These are phyloP conservation scores for Papilio elwesi DNA, from an alignment of 2,888 invertebrate species.

Conservation along the genomic window DNA sequence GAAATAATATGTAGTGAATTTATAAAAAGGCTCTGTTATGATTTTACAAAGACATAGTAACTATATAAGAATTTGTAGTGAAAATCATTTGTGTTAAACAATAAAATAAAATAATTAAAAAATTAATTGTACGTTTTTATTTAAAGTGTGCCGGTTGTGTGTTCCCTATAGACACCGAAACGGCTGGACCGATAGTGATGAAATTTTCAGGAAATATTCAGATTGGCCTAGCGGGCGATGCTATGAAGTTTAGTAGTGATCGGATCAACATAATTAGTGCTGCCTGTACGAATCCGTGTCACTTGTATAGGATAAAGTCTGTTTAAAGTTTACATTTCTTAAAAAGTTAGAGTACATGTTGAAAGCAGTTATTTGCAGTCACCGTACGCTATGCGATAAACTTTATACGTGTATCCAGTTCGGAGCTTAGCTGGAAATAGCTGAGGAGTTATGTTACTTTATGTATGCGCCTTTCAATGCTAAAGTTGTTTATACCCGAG, in stretches of 20 bases:
- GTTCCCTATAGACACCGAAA: too few relatives aligned
- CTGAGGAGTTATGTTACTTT: constrained; percentile 14
- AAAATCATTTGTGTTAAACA: background rate
- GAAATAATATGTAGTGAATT: background rate
- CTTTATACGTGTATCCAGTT: constrained; percentile 53
- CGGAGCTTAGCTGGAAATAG: constrained; percentile 36
- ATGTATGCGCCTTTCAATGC: constrained; percentile 31
- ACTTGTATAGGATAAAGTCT: background rate
- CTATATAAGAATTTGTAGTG: background rate
- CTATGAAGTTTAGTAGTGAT: too few relatives aligned
- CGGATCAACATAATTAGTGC: too few relatives aligned
- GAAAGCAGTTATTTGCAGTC: constrained; percentile 31
- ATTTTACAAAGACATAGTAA: background rate
- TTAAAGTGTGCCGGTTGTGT: too few relatives aligned
- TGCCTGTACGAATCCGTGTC: too few relatives aligned
- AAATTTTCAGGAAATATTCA: too few relatives aligned
- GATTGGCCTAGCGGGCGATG: too few relatives aligned
- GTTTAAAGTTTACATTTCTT: background rate
- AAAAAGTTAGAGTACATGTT: constrained; percentile 13
- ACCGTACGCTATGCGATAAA: constrained; percentile 49
- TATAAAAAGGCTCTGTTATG: background rate
- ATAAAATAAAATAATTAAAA: too few relatives aligned
- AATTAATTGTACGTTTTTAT: too few relatives aligned
- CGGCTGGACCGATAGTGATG: too few relatives aligned
- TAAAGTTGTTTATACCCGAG: constrained; percentile 35